These are phyloP conservation scores for Nibea coibor DNA, from an alignment of 2,113 vertebrate genomes.

Conservation along the genomic window DNA sequence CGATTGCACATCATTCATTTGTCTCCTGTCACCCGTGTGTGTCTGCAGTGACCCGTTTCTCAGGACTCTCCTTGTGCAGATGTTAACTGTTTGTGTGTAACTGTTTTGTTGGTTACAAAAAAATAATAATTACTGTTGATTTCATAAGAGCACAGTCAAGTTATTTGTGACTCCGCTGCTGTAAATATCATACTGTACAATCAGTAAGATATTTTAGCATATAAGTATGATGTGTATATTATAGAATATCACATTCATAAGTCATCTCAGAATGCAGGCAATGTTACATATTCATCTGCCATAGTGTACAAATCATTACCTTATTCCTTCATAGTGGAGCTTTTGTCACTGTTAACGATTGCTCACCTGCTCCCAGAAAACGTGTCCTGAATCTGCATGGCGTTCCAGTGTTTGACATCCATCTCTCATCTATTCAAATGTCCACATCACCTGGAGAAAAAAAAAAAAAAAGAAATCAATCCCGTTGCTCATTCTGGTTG, in stretches of 20 bases:
- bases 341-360: slow-evolving; percentile 19
- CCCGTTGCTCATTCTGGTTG: neutral
- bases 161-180: neutral
- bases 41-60: slow-evolving; percentile 19
- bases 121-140: neutral
- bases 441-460: neutral
- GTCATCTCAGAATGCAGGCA: neutral
- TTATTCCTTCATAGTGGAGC: slow-evolving; percentile 24
- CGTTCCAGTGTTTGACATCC: slow-evolving; percentile 34
- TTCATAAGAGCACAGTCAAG: neutral
- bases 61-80: neutral
- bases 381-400: slow-evolving; percentile 59
- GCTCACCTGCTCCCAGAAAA: neutral
- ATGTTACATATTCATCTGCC: neutral
- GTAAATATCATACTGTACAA: neutral
- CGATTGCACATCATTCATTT: slow-evolving; percentile 51
- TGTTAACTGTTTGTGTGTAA: slow-evolving; percentile 5
- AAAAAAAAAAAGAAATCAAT: accelerated
- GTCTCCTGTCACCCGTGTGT: slow-evolving; percentile 44
- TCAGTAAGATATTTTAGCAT: neutral
- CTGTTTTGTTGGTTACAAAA: neutral
- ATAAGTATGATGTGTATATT: neutral
- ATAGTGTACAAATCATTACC: slow-evolving; percentile 9
- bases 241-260: neutral
- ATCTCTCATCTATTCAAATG: slow-evolving; percentile 11